A percentile compares a stretch with the other conserved stretches of the same genome.
Evolutionary conservation across 2,113 vertebrate genomes (phyloP).

Genomic region (Halichoeres trimaculatus): DNA sequence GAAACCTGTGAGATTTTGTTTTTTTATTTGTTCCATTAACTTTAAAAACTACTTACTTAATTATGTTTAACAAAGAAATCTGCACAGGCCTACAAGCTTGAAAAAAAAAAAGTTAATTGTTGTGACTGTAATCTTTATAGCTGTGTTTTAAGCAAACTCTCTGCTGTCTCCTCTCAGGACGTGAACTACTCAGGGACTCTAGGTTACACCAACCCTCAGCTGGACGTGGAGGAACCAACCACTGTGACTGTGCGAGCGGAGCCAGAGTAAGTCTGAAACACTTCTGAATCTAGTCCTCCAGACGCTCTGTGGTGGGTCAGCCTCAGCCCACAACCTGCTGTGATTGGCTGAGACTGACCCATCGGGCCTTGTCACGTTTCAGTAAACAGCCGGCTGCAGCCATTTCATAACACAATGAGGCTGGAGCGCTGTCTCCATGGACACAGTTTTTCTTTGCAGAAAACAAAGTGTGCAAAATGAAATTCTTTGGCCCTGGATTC

Average conservation of each 20-base stretch:
- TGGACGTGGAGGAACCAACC: slow-evolving; percentile 80
- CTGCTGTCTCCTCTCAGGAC: slow-evolving; percentile 78
- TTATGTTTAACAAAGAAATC: no score
- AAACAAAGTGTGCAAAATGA: slow-evolving; percentile 59
- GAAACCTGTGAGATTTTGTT: no score
- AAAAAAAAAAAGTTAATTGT: no score
- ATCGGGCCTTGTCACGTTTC: slow-evolving; percentile 7
- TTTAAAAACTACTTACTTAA: no score
- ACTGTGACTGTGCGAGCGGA: slow-evolving; percentile 63
- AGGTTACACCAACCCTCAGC: slow-evolving; percentile 85
- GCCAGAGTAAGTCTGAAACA: slow-evolving; percentile 79
- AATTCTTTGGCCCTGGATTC: slow-evolving; percentile 65
- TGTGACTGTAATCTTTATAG: no score
- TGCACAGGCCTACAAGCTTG: no score
- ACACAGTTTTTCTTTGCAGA: slow-evolving; percentile 47
- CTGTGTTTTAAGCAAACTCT: not conserved
- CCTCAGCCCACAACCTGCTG: not conserved
- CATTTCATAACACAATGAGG: slow-evolving; percentile 42
- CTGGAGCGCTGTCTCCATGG: slow-evolving; percentile 56
- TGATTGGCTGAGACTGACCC: slow-evolving; percentile 29
- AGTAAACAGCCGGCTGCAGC: slow-evolving; percentile 29
- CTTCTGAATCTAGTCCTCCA: not conserved
- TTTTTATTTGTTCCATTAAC: no score
- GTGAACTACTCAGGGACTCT: slow-evolving; percentile 80
- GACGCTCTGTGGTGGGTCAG: not conserved